Conservation (phyloP, 1,140 invertebrate genomes). For the Orussus abietinus region DNA sequence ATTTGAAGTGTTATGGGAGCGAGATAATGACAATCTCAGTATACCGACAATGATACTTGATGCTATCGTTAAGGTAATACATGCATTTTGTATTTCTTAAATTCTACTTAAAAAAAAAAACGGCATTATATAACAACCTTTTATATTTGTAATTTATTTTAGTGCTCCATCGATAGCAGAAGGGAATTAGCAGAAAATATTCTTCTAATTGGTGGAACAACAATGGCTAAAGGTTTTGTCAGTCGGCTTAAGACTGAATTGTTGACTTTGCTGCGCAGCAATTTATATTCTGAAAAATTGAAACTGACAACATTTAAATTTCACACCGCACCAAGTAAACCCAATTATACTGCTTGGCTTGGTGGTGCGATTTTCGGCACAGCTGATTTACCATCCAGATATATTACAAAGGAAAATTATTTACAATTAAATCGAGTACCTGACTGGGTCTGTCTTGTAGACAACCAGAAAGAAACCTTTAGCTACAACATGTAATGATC, state of each 20-base stretch:
- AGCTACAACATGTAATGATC: too few species aligned
- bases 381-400: slow-evolving; percentile 72
- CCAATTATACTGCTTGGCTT: slow-evolving; percentile 83
- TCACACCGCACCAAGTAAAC: slow-evolving; percentile 72
- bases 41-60: slow-evolving; percentile 82
- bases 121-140: slow-evolving; percentile 9
- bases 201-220: slow-evolving; percentile 78
- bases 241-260: slow-evolving; percentile 72
- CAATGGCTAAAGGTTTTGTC: slow-evolving; percentile 76
- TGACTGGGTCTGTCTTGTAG: slow-evolving; percentile 77
- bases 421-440: slow-evolving; percentile 65
- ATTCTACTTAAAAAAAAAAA: slow-evolving; percentile 8
- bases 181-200: slow-evolving; percentile 74
- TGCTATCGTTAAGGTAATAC: slow-evolving; percentile 67
- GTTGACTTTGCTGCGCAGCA: slow-evolving; percentile 60
- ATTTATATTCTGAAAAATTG: slow-evolving; percentile 63
- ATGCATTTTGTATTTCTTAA: slow-evolving; percentile 3
- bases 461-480: slow-evolving; percentile 57
- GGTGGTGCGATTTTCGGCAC: slow-evolving; percentile 83
- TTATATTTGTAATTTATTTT: slow-evolving; percentile 28
- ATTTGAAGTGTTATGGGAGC: slow-evolving; percentile 80
- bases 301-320: slow-evolving; percentile 71
- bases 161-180: slow-evolving; percentile 76
- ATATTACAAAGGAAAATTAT: slow-evolving; percentile 72
- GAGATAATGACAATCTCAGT: slow-evolving; percentile 78